phyloP scores from a whole-genome alignment of 1,140 invertebrate genomes.

The Drosophila sulfurigaster region DNA sequence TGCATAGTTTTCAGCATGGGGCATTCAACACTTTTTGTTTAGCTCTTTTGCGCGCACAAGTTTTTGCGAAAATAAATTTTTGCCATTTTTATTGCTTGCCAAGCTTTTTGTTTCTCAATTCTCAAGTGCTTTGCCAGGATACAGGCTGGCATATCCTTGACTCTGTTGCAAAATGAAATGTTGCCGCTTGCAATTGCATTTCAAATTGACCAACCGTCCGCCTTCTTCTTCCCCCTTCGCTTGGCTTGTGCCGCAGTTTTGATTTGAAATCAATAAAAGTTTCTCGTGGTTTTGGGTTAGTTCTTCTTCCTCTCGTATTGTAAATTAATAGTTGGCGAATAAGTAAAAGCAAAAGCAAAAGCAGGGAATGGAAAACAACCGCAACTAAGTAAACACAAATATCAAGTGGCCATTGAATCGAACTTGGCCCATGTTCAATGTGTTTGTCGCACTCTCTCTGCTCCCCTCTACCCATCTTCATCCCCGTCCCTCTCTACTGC shows the following conservation, averaged over 20 bases:
- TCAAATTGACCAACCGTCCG: constrained; percentile 16
- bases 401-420: constrained; percentile 14
- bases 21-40: constrained; percentile 57
- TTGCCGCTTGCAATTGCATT: constrained; percentile 65
- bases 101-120: constrained; percentile 72
- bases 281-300: constrained; percentile 6
- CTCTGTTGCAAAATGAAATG: constrained; percentile 69
- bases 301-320: not conserved
- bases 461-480: not conserved
- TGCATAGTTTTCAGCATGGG: constrained; percentile 29
- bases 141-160: constrained; percentile 42
- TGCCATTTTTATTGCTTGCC: constrained; percentile 68
- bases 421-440: not conserved
- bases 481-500: constrained; percentile 10
- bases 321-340: constrained; percentile 25
- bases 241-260: constrained; percentile 4
- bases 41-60: constrained; percentile 49
- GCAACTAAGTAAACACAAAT: constrained; percentile 23
- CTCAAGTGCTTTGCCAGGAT: constrained; percentile 74
- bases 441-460: not conserved
- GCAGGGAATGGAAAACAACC: not conserved
- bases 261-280: constrained; percentile 40
- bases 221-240: not conserved
- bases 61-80: constrained; percentile 53
- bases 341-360: constrained; percentile 1